Evolutionary conservation across 2,113 vertebrate genomes (phyloP), one percentile per base, ranked within the genome.

Genomic region (Python bivittatus): DNA sequence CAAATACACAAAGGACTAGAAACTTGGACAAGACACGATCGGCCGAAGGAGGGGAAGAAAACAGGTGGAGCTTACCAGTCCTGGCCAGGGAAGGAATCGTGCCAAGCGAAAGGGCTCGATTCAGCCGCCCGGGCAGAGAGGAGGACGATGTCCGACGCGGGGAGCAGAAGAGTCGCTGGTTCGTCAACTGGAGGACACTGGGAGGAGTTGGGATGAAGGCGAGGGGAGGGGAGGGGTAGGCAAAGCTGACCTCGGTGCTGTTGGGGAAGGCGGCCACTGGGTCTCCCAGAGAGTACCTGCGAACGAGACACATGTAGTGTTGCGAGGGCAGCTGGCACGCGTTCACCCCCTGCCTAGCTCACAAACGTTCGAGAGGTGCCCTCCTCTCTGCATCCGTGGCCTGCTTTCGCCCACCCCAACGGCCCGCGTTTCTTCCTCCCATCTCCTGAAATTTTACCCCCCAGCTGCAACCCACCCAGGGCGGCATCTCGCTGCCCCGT

Each of bases 81-180:
- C 98, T 97, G 17, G 97, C 98, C 94, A 99, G 97, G 33, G 99
- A 98, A 33, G 99, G 99, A 9, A 98, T 98, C 72, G 99, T 99
- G 44, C 99, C 99, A 90, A 99, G 97, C 0, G 98, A 98, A 1
- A 99, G 98, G 0, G 98, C 99, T 92, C 98, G 97, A 97, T 97
- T 98, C 92, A 99, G 98, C 1, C 98, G 98, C 8, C 99, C 98
- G 0, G 99, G 99, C 61, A 99, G 97, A 0, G 99, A 99, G 60
- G 98, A 98, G 0, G 98, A 98, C 0, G 98, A 98, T 0, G 97
- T 96, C 92, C 97, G 98, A 48, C 97, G 98, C 1, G 98, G 97
- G 3, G 97, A 96, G 44, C 97, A 97, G 93, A 97, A 97, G 64
- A 98, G 97, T 64, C 98, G 98, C n/a, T 97, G 98, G 96, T 92